Conservation (phyloP, 2,113 vertebrate genomes). For the Dendrocopos noguchii region DNA sequence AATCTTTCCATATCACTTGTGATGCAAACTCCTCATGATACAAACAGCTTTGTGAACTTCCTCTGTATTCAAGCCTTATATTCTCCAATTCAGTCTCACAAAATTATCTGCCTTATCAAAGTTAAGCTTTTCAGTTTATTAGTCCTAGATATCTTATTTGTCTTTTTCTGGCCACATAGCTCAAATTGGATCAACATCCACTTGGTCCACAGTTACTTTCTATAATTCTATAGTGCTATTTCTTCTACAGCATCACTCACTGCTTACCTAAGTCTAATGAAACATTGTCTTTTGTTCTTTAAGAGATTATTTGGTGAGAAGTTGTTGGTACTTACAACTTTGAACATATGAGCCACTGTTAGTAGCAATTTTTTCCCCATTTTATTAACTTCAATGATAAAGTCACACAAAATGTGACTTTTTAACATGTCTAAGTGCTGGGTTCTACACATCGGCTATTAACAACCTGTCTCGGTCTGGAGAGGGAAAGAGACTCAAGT, state of each 20-base stretch:
- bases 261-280: not conserved
- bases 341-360: not conserved
- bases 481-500: too few species aligned
- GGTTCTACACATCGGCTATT: too few species aligned
- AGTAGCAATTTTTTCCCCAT: not conserved
- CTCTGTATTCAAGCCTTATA: not conserved
- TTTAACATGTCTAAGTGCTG: too few species aligned
- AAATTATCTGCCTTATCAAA: not conserved
- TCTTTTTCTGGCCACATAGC: not conserved
- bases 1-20: not conserved
- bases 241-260: not conserved
- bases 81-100: not conserved
- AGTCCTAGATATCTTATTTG: not conserved
- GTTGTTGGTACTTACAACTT: not conserved
- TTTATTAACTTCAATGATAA: not conserved
- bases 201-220: not conserved
- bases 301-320: not conserved
- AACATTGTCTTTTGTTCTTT: not conserved
- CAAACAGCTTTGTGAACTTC: not conserved
- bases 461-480: too few species aligned
- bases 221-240: not conserved
- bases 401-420: not conserved
- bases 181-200: not conserved
- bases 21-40: not conserved
- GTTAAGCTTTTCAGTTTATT: constrained; percentile 13